Conservation (phyloP, 2,113 vertebrate genomes). For the Cacatua alba region DNA sequence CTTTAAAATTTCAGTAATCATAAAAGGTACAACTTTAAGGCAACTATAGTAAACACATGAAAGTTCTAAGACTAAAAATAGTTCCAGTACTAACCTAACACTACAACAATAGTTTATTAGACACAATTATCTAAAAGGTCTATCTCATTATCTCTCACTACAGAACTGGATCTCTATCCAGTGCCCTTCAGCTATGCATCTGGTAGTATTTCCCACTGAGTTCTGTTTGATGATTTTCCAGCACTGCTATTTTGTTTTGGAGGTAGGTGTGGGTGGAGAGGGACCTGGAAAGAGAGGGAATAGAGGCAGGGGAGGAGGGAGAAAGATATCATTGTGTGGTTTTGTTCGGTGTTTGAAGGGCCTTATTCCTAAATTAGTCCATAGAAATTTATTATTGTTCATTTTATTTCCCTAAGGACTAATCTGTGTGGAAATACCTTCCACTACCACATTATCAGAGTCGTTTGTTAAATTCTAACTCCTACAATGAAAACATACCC, state of each 20-base stretch:
- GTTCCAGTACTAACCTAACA: not conserved
- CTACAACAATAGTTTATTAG: not conserved
- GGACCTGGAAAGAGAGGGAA: not conserved
- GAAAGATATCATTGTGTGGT: not conserved
- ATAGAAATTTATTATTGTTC: not conserved
- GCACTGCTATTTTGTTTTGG: not conserved
- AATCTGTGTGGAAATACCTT: not conserved
- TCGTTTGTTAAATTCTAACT: slow-evolving; percentile 2
- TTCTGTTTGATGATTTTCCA: not conserved
- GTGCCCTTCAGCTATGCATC: not conserved
- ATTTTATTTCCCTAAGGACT: not conserved
- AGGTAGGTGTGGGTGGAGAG: not conserved
- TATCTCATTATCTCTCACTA: not conserved
- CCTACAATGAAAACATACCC: not conserved
- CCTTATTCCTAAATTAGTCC: not conserved
- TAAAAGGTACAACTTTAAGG: not conserved
- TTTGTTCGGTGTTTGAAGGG: not conserved
- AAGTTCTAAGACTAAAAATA: not conserved
- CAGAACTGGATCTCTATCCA: not conserved
- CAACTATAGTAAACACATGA: not conserved
- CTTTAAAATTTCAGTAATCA: not conserved
- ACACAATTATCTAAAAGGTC: not conserved
- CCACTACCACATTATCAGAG: not conserved
- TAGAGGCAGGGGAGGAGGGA: not conserved
- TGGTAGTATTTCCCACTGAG: not conserved